phyloP scores from a whole-genome alignment of 2,888 invertebrate species.

The Deilephila elpenor region DNA sequence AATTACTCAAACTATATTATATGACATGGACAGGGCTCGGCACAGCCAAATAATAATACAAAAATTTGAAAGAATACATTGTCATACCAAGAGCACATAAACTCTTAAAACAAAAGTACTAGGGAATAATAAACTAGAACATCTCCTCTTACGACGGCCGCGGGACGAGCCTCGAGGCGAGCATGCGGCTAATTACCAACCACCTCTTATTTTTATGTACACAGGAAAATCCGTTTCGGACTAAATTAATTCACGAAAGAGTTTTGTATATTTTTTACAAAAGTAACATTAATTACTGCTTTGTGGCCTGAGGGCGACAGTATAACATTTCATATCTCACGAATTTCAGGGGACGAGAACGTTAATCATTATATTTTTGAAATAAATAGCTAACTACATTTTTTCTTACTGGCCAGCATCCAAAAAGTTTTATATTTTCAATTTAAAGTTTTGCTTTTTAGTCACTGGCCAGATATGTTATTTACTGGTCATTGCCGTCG shows the following conservation, averaged over 20 bases:
- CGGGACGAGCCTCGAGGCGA: not conserved
- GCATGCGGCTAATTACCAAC: not conserved
- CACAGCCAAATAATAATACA: not conserved
- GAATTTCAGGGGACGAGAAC: no score
- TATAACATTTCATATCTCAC: no score
- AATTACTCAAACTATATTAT: no score
- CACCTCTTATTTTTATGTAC: not conserved
- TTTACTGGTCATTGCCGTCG: constrained; percentile 74
- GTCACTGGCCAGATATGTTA: constrained; percentile 6
- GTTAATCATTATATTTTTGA: not conserved
- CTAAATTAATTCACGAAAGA: not conserved
- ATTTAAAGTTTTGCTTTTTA: constrained; percentile 2
- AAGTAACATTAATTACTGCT: no score
- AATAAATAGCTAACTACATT: not conserved
- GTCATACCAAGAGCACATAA: not conserved
- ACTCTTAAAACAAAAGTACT: not conserved
- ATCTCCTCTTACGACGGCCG: not conserved
- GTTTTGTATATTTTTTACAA: not conserved
- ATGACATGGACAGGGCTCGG: no score
- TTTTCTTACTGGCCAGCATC: not conserved
- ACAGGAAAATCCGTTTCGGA: constrained; percentile 9
- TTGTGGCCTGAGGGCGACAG: no score
- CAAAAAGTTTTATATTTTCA: not conserved
- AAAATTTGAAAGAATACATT: not conserved
- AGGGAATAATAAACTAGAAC: not conserved